These are phyloP conservation scores for Zaprionus tsacasi DNA, from an alignment of 1,140 invertebrate species.

Conservation along the genomic window DNA sequence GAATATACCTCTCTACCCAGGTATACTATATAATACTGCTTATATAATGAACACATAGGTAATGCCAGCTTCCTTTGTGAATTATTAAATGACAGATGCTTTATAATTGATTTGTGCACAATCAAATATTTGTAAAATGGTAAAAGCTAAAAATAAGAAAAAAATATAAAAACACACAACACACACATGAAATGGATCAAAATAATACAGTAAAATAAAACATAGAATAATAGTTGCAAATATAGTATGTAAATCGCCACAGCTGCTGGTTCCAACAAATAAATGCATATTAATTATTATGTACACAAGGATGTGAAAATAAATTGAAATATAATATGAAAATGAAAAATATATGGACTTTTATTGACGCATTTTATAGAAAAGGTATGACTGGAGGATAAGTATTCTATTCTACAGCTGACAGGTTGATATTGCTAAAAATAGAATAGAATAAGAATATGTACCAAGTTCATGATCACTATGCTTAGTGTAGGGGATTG, in stretches of 20 bases:
- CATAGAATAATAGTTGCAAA: conserved; percentile 53
- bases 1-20: conserved; percentile 20
- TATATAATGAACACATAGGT: conserved; percentile 24
- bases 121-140: conserved; percentile 52
- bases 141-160: conserved; percentile 23
- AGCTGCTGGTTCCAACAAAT: conserved; percentile 46
- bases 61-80: conserved; percentile 41
- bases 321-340: conserved; percentile 55
- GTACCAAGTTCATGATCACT: not conserved
- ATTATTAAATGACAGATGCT: conserved; percentile 57
- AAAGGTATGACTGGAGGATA: not conserved
- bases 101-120: conserved; percentile 71
- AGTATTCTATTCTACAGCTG: not conserved
- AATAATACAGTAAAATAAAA: conserved; percentile 23
- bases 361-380: not conserved
- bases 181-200: conserved; percentile 24
- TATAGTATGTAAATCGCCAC: conserved; percentile 63
- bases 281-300: conserved; percentile 55
- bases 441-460: no score
- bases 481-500: not conserved
- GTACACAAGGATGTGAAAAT: conserved; percentile 45
- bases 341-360: conserved; percentile 10
- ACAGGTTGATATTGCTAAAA: not conserved
- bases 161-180: conserved; percentile 25
- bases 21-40: not conserved